A percentile compares a stretch with the other conserved stretches of the same genome.
Evolutionary conservation across 2,113 vertebrate species (phyloP).

Genomic region (Eolophus roseicapilla): DNA sequence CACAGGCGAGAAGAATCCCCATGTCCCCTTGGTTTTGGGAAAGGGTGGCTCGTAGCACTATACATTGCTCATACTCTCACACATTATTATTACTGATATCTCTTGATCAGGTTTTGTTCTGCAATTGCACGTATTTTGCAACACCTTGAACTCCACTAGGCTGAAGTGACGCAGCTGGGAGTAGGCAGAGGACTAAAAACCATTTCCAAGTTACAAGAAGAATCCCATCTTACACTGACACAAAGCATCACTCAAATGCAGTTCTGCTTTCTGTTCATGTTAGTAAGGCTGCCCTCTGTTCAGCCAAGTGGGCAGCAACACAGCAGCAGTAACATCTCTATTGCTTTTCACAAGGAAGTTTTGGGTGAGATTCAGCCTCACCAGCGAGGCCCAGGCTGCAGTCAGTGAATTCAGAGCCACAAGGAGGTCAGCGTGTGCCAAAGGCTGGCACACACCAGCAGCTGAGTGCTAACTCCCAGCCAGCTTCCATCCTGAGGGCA

Average conservation of each 20-base stretch:
- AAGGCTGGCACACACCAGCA: neutral
- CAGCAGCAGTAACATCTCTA: neutral
- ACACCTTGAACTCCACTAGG: rapidly evolving
- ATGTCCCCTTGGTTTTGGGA: neutral
- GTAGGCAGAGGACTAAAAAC: neutral
- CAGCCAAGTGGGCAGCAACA: neutral
- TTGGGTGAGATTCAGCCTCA: no score
- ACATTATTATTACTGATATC: neutral
- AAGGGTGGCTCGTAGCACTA: neutral
- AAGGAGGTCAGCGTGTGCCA: neutral
- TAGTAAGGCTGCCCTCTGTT: neutral
- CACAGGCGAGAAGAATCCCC: neutral
- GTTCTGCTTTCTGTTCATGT: neutral
- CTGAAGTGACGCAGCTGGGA: neutral
- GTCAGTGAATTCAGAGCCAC: neutral
- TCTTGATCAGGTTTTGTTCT: neutral
- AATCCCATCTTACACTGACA: neutral
- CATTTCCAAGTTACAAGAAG: neutral
- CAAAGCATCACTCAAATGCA: neutral
- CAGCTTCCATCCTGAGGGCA: neutral
- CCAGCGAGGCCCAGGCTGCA: neutral
- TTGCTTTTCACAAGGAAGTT: neutral
- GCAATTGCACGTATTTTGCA: neutral
- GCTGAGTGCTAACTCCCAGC: neutral
- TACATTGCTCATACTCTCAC: neutral